Conservation (phyloP, 2,797 vertebrate genomes). For the Onychomys leucogaster region DNA sequence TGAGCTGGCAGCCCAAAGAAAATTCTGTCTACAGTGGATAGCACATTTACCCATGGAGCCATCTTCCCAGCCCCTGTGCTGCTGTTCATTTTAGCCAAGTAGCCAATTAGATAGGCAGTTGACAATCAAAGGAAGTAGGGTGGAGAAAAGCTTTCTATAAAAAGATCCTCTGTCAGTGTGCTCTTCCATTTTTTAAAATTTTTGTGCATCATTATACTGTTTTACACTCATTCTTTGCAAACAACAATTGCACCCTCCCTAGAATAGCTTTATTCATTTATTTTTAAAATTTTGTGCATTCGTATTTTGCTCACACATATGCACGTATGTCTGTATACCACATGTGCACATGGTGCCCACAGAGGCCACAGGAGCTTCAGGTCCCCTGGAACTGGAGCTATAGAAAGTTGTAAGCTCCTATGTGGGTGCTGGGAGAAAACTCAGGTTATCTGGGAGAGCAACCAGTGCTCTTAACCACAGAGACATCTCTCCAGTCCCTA, state of each 20-base stretch:
- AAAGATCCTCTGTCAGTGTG: background rate
- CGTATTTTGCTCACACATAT: background rate
- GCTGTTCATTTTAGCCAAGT: background rate
- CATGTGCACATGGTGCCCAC: background rate
- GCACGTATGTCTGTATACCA: background rate
- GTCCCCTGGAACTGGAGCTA: background rate
- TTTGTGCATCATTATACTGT: background rate
- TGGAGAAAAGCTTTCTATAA: background rate
- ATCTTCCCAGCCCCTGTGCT: background rate
- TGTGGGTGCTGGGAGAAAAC: background rate
- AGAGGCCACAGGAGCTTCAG: background rate
- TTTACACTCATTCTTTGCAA: conserved; percentile 13
- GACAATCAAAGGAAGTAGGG: conserved; percentile 22
- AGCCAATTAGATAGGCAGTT: background rate
- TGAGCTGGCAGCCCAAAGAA: background rate
- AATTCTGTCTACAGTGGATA: background rate
- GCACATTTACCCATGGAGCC: background rate
- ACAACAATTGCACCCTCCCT: background rate
- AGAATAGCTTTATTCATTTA: background rate
- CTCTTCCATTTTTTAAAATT: background rate
- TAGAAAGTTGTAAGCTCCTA: background rate
- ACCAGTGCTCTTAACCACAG: background rate
- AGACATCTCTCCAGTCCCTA: background rate
- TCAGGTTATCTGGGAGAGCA: background rate
- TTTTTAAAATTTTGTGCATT: no score